A percentile compares a stretch with the other conserved stretches of the same genome.
phyloP scores from a whole-genome alignment of 2,113 vertebrate genomes.

The Thermophis baileyi region DNA sequence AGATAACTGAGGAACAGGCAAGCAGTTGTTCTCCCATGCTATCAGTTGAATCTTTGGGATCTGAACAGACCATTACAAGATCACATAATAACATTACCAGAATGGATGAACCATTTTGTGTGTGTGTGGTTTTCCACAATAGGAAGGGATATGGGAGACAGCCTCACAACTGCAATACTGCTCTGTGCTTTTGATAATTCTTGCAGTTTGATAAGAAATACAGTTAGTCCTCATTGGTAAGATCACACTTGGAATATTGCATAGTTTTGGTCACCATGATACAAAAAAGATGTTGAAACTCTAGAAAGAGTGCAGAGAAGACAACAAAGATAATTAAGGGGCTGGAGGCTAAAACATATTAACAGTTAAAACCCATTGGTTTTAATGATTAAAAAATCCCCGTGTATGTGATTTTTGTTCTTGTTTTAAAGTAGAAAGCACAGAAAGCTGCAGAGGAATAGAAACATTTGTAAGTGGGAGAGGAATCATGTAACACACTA shows the following conservation, averaged over 20 bases:
- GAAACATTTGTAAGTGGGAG: neutral
- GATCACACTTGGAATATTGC: neutral
- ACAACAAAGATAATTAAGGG: neutral
- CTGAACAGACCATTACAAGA: neutral
- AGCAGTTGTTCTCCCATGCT: neutral
- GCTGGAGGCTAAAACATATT: neutral
- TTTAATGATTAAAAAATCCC: neutral
- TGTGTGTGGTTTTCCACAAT: neutral
- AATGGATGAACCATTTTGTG: neutral
- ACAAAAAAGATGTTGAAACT: neutral
- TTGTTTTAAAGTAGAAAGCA: neutral
- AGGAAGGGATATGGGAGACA: neutral
- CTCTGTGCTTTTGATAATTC: neutral
- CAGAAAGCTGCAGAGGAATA: neutral
- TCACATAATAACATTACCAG: neutral
- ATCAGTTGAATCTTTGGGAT: neutral
- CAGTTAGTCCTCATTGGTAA: neutral
- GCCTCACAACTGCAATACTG: neutral
- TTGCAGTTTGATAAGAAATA: neutral
- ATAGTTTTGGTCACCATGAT: neutral
- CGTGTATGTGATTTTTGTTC: neutral
- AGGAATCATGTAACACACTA: neutral
- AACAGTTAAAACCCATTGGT: neutral
- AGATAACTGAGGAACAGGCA: neutral
- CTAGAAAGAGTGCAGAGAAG: neutral